Evolutionary conservation across 1,140 invertebrate genomes (phyloP).

Genomic region (Reticulitermes speratus): DNA sequence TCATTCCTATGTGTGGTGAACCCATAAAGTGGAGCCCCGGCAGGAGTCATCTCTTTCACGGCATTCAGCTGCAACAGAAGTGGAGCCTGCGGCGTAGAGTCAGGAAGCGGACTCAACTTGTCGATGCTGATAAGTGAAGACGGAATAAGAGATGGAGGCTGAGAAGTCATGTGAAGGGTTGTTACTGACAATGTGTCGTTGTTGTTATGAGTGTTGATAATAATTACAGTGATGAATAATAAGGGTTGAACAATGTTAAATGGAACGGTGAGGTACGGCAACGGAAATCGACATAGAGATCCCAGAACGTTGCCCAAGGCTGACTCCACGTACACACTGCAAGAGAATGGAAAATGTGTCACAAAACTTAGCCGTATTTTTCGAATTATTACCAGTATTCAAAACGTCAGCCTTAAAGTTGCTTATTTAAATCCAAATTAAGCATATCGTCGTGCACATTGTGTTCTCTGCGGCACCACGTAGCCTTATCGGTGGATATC

Average conservation of each 20-base stretch:
- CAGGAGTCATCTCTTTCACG: no score
- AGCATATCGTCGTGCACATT: no score
- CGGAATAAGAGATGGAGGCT: not conserved
- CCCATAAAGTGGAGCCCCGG: no score
- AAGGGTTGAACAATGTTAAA: conserved; percentile 45
- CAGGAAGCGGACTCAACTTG: not conserved
- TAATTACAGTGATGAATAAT: conserved; percentile 42
- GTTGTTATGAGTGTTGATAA: not conserved
- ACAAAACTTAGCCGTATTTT: no score
- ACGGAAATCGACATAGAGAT: conserved; percentile 40
- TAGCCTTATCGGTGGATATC: no score
- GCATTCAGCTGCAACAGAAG: no score
- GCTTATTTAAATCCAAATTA: no score
- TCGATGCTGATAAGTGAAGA: not conserved
- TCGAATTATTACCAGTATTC: no score
- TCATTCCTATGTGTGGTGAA: no score
- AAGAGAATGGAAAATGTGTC: conserved; percentile 10
- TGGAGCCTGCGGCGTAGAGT: not conserved
- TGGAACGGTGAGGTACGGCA: conserved; percentile 44
- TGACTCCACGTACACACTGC: conserved; percentile 39
- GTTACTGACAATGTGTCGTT: not conserved
- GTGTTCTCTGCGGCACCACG: no score
- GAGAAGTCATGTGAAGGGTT: not conserved
- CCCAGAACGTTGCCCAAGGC: conserved; percentile 42
- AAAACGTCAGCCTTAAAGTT: no score